These are phyloP conservation scores for Xyrichtys novacula DNA, from an alignment of 2,797 vertebrate species.

Conservation along the genomic window DNA sequence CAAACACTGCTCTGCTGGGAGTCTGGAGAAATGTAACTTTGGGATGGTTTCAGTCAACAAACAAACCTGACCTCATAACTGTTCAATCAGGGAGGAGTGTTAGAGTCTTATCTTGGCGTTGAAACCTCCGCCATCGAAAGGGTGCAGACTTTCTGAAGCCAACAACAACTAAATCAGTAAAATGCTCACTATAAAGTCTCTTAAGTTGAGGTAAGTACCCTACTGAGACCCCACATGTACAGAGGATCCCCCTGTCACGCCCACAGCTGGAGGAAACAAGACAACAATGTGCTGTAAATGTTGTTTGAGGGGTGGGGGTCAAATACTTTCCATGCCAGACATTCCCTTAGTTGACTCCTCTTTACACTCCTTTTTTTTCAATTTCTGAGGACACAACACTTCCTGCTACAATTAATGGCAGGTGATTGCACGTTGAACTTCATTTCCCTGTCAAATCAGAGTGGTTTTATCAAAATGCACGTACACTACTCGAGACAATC, in stretches of 20 bases:
- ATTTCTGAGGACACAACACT: background rate
- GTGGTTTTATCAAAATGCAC: background rate
- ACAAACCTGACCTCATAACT: constrained; percentile 16
- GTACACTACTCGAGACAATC: background rate
- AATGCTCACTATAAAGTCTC: background rate
- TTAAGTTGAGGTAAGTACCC: background rate
- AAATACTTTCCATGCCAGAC: constrained; percentile 62
- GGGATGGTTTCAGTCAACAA: constrained; percentile 50
- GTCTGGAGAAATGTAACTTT: constrained; percentile 48
- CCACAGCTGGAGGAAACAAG: constrained; percentile 18
- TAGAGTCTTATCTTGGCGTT: too few relatives aligned
- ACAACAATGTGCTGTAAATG: constrained; percentile 34
- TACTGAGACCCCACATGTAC: background rate
- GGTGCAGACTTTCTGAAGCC: background rate
- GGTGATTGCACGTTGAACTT: constrained; percentile 26
- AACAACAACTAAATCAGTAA: background rate
- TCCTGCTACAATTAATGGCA: constrained; percentile 20
- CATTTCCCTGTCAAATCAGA: constrained; percentile 11
- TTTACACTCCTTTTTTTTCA: constrained; percentile 27
- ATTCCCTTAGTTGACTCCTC: constrained; percentile 72
- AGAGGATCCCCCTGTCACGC: background rate
- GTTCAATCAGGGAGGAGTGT: background rate
- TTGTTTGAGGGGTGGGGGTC: constrained; percentile 49
- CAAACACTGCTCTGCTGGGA: constrained; percentile 55
- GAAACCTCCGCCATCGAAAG: too few relatives aligned